Evolutionary conservation across 2,888 invertebrate species (phyloP).

Genomic region (Perdita meconis): DNA sequence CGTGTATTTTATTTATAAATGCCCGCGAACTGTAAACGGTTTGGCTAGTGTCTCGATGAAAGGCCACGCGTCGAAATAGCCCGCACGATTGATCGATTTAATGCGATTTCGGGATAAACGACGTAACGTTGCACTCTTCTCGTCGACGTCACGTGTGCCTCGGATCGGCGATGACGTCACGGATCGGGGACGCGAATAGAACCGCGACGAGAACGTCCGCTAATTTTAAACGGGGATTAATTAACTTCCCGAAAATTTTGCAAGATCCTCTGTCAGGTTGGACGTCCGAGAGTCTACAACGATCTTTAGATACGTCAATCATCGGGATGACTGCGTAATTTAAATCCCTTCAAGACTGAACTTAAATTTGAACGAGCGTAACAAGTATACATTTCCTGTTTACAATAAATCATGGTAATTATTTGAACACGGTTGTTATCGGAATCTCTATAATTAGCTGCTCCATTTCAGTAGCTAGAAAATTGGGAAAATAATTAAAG

Average conservation of each 20-base stretch:
- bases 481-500: too few relatives aligned
- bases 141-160: constrained; percentile 77
- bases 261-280: constrained; percentile 58
- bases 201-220: constrained; percentile 74
- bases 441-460: too few relatives aligned
- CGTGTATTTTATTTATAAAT: constrained; percentile 39
- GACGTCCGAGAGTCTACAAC: not conserved
- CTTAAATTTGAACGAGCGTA: too few relatives aligned
- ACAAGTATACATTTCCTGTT: too few relatives aligned
- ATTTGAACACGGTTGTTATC: too few relatives aligned
- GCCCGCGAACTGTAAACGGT: constrained; percentile 4
- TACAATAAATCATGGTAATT: too few relatives aligned
- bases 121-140: constrained; percentile 70
- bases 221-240: constrained; percentile 81
- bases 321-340: not conserved
- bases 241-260: constrained; percentile 80
- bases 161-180: constrained; percentile 76
- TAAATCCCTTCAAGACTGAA: too few relatives aligned
- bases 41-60: constrained; percentile 25
- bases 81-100: constrained; percentile 46
- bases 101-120: constrained; percentile 55
- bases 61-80: constrained; percentile 32
- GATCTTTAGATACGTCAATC: not conserved
- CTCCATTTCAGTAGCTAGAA: too few relatives aligned
- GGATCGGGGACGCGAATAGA: constrained; percentile 77